These are phyloP conservation scores for Labeo calbasu DNA, from an alignment of 2,797 vertebrate genomes.

Conservation along the genomic window DNA sequence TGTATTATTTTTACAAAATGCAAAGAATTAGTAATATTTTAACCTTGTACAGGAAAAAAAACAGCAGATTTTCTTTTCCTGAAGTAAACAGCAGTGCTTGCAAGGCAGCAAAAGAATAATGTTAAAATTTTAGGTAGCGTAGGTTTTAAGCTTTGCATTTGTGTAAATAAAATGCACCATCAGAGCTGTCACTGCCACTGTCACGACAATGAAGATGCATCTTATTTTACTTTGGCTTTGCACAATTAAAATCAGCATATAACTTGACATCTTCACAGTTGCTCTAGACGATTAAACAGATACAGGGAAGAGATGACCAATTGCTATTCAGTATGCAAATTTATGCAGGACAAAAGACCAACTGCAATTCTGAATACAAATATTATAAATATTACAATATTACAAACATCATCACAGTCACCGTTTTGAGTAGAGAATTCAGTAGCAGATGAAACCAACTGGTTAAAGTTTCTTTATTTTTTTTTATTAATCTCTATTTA, in stretches of 20 bases:
- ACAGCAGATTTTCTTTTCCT: background rate
- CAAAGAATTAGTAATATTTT: background rate
- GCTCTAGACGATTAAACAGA: background rate
- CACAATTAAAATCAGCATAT: background rate
- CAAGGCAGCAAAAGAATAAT: constrained; percentile 19
- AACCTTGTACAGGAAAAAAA: background rate
- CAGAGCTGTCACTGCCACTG: background rate
- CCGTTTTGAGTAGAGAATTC: background rate
- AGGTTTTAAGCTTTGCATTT: background rate
- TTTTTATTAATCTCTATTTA: background rate
- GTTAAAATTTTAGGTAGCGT: no score
- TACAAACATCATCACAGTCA: background rate
- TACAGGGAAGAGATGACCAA: background rate
- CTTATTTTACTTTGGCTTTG: background rate
- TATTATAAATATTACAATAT: background rate
- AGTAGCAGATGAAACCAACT: background rate
- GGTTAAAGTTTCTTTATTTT: background rate
- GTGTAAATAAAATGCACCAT: background rate
- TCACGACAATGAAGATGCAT: background rate
- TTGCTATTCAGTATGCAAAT: background rate
- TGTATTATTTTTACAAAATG: background rate
- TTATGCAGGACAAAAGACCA: background rate
- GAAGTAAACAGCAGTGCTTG: background rate
- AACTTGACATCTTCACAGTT: background rate
- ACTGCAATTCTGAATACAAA: background rate